Percentiles rank a stretch among this genome's conserved stretches.
phyloP scores from a whole-genome alignment of 2,113 vertebrate genomes.

The Dromaius novaehollandiae region DNA sequence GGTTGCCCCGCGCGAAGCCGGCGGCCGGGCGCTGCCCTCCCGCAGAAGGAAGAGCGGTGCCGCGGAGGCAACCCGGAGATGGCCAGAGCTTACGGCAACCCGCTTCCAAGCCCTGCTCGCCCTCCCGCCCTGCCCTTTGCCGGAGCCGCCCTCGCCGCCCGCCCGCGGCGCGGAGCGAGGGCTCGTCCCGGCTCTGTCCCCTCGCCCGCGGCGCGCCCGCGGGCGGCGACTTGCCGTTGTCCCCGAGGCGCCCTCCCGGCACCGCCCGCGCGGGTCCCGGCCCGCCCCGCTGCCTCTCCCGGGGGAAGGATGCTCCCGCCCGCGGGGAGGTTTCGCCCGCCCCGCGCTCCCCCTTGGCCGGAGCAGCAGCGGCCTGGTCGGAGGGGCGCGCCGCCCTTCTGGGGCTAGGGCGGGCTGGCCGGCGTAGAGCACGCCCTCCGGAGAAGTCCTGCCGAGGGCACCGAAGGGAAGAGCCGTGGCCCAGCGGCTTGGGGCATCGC shows the following conservation, averaged over 20 bases:
- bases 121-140: conserved; percentile 6
- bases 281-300: background rate
- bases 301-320: background rate
- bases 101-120: conserved; percentile 45
- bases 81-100: conserved; percentile 53
- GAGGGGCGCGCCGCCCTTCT: fast-evolving
- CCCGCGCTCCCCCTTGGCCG: background rate
- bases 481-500: no score
- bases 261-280: background rate
- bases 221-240: no score
- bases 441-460: conserved; percentile 41
- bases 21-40: background rate
- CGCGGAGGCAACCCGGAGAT: conserved; percentile 46
- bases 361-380: background rate
- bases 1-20: conserved; percentile 6
- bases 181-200: no score
- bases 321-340: background rate
- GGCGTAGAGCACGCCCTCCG: background rate
- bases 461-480: no score
- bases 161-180: no score
- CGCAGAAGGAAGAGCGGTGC: conserved; percentile 55
- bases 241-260: background rate
- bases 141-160: no score
- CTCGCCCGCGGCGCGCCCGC: no score
- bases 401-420: no score